Evolutionary conservation across 30 jellyfish, hydroid and myxozoan species (phyloP).

Genomic region (Nemopilema nomurai): DNA sequence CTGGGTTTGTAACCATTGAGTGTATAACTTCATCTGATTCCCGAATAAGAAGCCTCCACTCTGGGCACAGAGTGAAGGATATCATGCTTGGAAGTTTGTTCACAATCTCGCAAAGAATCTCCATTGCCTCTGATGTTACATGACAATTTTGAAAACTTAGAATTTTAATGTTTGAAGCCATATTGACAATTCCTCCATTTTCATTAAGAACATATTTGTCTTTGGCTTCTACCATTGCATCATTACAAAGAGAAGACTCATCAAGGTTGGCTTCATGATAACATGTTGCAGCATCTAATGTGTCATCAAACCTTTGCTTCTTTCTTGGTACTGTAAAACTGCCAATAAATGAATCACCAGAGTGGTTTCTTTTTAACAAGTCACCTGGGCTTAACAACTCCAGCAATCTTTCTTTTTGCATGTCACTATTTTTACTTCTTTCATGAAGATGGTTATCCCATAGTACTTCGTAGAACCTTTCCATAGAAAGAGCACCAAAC

Average conservation of each 20-base stretch:
- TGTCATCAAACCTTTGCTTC: background rate
- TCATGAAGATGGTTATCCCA: background rate
- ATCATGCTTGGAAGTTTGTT: background rate
- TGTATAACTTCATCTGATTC: conserved; percentile 5
- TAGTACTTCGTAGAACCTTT: background rate
- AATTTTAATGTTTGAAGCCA: background rate
- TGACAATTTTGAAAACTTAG: conserved; percentile 11
- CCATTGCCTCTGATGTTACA: background rate
- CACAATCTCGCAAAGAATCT: background rate
- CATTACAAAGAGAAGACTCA: background rate
- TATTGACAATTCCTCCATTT: background rate
- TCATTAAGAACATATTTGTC: background rate
- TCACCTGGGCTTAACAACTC: too few species aligned
- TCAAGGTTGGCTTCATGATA: background rate
- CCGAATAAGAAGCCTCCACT: background rate
- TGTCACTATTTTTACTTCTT: background rate
- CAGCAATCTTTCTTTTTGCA: background rate
- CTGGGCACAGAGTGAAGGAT: conserved; percentile 17
- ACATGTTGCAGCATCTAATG: conserved; percentile 22
- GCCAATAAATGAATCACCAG: background rate
- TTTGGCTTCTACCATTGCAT: background rate
- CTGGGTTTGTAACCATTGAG: background rate
- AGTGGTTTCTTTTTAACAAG: background rate
- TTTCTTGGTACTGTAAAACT: background rate
- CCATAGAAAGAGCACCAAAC: conserved; percentile 6